phyloP scores from a whole-genome alignment of 2,888 invertebrate species.

The Trissolcus brochymenae region DNA sequence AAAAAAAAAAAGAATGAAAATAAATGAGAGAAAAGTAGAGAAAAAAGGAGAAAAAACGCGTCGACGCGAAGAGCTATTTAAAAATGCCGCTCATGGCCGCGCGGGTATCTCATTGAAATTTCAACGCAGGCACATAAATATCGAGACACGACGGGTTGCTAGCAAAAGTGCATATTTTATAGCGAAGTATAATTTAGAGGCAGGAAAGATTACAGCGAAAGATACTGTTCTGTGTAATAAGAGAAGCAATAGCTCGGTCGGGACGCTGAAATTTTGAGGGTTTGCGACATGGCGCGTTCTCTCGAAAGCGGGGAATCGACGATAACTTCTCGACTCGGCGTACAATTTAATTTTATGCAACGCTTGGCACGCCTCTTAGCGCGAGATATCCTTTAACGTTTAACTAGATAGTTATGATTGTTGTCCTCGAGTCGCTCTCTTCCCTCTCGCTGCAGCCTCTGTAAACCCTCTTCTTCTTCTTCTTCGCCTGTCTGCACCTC shows the following conservation, averaged over 20 bases:
- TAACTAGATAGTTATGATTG: constrained; percentile 76
- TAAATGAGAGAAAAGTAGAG: background rate
- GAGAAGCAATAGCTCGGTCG: constrained; percentile 52
- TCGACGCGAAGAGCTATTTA: constrained; percentile 15
- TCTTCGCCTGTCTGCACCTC: constrained; percentile 41
- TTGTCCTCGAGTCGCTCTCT: constrained; percentile 68
- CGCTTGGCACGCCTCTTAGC: constrained; percentile 76
- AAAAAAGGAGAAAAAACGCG: background rate
- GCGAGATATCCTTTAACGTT: constrained; percentile 75
- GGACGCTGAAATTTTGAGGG: constrained; percentile 56
- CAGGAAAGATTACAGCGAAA: constrained; percentile 55
- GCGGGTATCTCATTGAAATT: constrained; percentile 44
- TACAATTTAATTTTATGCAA: constrained; percentile 77
- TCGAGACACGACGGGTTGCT: constrained; percentile 35
- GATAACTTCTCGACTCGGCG: constrained; percentile 75
- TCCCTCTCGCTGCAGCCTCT: constrained; percentile 46
- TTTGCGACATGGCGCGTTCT: constrained; percentile 55
- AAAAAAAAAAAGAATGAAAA: background rate
- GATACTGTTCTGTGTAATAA: constrained; percentile 56
- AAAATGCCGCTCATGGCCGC: constrained; percentile 31
- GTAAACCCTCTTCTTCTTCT: constrained; percentile 37
- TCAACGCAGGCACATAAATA: constrained; percentile 43
- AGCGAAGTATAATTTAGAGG: constrained; percentile 48
- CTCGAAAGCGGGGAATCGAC: constrained; percentile 69
- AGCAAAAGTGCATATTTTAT: constrained; percentile 55